These are phyloP conservation scores for Danaus melanippus DNA, from an alignment of 1,140 invertebrate species.

Conservation along the genomic window DNA sequence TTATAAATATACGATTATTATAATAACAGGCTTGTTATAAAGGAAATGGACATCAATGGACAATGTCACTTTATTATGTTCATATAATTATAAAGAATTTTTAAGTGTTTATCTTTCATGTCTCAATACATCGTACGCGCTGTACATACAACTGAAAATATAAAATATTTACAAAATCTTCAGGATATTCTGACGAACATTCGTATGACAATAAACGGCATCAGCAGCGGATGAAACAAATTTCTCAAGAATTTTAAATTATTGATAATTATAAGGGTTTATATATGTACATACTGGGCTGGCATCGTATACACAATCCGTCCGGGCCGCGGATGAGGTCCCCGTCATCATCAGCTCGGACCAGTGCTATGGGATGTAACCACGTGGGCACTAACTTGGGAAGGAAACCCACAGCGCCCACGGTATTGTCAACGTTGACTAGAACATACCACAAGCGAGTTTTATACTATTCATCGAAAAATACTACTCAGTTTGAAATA, in stretches of 20 bases:
- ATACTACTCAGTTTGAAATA: no score
- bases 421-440: slow-evolving; percentile 92
- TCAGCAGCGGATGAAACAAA: not conserved
- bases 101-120: no score
- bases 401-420: slow-evolving; percentile 95
- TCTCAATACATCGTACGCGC: no score
- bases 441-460: slow-evolving; percentile 29
- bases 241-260: not conserved
- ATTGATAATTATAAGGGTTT: not conserved
- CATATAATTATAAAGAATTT: no score
- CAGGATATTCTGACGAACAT: no score
- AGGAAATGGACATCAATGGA: no score
- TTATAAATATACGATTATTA: no score
- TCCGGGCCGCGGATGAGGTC: slow-evolving; percentile 83
- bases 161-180: no score
- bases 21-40: no score
- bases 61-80: no score
- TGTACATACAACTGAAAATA: no score
- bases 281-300: slow-evolving; percentile 74
- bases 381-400: slow-evolving; percentile 84
- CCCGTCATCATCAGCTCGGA: slow-evolving; percentile 87
- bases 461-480: not conserved
- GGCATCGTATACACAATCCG: slow-evolving; percentile 88
- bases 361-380: slow-evolving; percentile 92
- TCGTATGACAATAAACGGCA: no score